Evolutionary conservation across 2,888 invertebrate species (phyloP).

Genomic region (Dryadula phaetusa): DNA sequence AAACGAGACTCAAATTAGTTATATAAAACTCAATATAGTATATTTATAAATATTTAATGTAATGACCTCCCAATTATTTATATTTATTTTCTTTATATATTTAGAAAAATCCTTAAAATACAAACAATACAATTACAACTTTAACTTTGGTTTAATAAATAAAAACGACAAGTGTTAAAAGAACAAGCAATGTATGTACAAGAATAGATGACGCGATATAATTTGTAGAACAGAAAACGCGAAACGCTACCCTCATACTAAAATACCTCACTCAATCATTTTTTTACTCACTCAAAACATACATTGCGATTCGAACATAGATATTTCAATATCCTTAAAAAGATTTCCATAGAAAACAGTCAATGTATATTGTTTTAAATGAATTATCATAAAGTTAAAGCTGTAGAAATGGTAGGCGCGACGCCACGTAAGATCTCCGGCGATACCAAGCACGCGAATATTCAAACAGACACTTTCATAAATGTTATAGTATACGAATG

Average conservation of each 20-base stretch:
- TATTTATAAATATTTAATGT: too few relatives aligned
- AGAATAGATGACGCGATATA: constrained; percentile 43
- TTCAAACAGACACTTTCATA: constrained; percentile 47
- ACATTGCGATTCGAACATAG: constrained; percentile 10
- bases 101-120: background rate
- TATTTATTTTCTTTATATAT: too few relatives aligned
- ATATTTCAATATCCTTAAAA: background rate
- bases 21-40: too few relatives aligned
- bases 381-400: background rate
- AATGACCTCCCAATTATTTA: too few relatives aligned
- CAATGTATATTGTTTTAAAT: background rate
- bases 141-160: background rate
- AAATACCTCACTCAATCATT: background rate
- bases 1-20: too few relatives aligned
- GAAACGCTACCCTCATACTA: constrained; percentile 36
- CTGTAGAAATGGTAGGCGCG: constrained; percentile 42
- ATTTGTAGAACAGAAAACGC: constrained; percentile 43
- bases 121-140: background rate
- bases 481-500: constrained; percentile 41
- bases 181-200: constrained; percentile 43
- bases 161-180: constrained; percentile 29
- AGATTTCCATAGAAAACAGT: background rate
- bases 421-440: constrained; percentile 44
- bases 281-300: background rate
- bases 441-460: constrained; percentile 48